These are phyloP conservation scores for Crambe crambe DNA, from an alignment of 37 sponge, comb jelly and placozoan genomes.

Conservation along the genomic window DNA sequence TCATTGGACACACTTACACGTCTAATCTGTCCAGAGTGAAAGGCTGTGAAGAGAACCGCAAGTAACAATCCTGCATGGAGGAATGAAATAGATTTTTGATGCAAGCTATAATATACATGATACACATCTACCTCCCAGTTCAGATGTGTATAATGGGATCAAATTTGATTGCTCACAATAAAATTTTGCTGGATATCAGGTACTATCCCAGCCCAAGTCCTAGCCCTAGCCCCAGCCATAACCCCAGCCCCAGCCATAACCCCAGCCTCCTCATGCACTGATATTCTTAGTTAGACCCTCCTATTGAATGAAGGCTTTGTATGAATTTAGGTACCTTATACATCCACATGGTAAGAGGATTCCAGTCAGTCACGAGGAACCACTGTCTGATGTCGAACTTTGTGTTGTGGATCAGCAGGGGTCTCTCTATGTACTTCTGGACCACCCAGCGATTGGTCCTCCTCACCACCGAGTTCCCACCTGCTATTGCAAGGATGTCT, in stretches of 20 bases:
- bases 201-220: no score
- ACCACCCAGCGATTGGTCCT: constrained; percentile 89
- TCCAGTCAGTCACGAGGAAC: constrained; percentile 99
- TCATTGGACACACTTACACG: constrained; percentile 26
- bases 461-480: constrained; percentile 26
- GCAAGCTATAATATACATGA: no score
- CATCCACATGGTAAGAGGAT: constrained; percentile 97
- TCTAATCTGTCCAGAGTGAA: constrained; percentile 84
- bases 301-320: no score
- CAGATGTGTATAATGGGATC: no score
- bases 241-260: no score
- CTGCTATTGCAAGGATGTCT: constrained; percentile 65
- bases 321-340: constrained; percentile 90
- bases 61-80: constrained; percentile 73
- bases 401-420: constrained; percentile 84
- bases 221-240: no score
- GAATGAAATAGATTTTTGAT: neutral
- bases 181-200: no score
- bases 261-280: no score
- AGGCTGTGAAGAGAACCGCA: constrained; percentile 83
- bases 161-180: no score
- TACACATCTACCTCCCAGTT: no score
- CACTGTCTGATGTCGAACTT: constrained; percentile 99
- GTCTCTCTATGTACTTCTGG: constrained; percentile 98
- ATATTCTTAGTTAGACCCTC: no score